phyloP scores from a whole-genome alignment of 2,113 vertebrate genomes.

The Gavia stellata region DNA sequence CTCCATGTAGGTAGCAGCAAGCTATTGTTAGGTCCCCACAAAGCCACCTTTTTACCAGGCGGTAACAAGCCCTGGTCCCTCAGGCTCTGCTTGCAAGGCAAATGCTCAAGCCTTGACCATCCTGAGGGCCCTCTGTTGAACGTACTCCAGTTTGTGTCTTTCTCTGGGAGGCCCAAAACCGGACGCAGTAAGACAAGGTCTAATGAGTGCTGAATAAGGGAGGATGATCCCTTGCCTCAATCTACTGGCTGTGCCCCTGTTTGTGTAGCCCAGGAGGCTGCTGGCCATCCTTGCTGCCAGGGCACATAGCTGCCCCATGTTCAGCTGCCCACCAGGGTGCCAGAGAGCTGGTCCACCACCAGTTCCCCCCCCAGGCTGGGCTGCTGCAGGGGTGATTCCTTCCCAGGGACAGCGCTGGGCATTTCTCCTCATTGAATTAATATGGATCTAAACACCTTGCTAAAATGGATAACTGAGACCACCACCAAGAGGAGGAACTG shows the following conservation, averaged over 20 bases:
- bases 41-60: not conserved
- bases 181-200: not conserved
- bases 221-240: not conserved
- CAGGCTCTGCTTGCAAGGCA: not conserved
- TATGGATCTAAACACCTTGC: not conserved
- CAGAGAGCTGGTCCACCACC: not conserved
- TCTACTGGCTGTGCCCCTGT: not conserved
- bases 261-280: not conserved
- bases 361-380: not conserved
- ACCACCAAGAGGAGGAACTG: not conserved
- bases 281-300: not conserved
- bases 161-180: not conserved
- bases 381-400: not conserved
- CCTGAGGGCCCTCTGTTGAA: not conserved
- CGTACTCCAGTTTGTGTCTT: accelerated
- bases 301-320: not conserved
- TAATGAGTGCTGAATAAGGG: not conserved
- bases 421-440: not conserved
- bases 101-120: not conserved
- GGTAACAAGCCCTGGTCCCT: not conserved
- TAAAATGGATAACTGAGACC: not conserved
- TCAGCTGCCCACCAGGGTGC: not conserved
- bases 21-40: not conserved
- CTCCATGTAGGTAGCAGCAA: not conserved
- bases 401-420: not conserved